These are phyloP conservation scores for Butastur rufipennis DNA, from an alignment of 2,113 vertebrate genomes.

Conservation along the genomic window DNA sequence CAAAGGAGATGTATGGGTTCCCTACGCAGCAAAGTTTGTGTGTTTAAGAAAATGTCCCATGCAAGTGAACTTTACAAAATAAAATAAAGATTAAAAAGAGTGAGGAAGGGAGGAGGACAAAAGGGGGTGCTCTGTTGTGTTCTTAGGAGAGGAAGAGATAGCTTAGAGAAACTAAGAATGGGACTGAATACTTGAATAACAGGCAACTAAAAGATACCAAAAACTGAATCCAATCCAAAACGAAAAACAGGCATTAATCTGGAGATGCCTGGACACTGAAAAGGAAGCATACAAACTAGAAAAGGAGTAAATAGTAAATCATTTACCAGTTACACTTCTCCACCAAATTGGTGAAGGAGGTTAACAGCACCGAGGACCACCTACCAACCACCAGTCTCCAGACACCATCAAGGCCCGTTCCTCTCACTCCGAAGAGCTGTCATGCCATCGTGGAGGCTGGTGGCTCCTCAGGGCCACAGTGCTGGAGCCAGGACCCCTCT, in stretches of 20 bases:
- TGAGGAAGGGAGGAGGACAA: background rate
- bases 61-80: background rate
- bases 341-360: background rate
- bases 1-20: background rate
- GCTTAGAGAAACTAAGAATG: background rate
- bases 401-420: background rate
- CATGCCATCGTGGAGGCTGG: rapidly evolving
- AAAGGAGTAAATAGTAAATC: background rate
- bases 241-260: background rate
- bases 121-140: background rate
- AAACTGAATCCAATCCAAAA: background rate
- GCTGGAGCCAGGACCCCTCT: background rate
- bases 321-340: background rate
- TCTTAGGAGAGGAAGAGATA: background rate
- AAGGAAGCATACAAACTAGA: background rate
- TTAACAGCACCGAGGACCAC: background rate
- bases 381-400: background rate
- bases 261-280: background rate
- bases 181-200: background rate
- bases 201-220: background rate
- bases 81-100: background rate
- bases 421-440: background rate
- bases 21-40: background rate
- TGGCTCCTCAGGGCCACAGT: rapidly evolving
- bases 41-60: background rate